Percentiles rank a stretch among this genome's conserved stretches.
Conservation (phyloP, 2,113 vertebrate species). For the Xenopus tropicalis region DNA sequence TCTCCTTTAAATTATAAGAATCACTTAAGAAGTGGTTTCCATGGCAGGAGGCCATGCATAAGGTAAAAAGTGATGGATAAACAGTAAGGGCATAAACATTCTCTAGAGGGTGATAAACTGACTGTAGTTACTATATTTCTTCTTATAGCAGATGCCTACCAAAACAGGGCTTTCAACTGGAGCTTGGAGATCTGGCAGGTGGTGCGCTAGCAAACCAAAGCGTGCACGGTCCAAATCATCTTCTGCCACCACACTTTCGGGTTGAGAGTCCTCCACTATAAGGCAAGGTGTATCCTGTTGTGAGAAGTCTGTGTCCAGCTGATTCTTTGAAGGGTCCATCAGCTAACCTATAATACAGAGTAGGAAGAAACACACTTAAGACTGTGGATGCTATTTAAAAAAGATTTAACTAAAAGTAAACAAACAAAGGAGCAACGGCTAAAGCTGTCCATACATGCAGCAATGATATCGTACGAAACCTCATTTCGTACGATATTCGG, state of each 20-base stretch:
- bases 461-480: no score
- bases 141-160: slow-evolving; percentile 61
- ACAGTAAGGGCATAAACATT: no score
- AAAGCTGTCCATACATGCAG: no score
- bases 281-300: slow-evolving; percentile 79
- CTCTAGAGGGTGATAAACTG: no score
- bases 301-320: slow-evolving; percentile 78
- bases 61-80: no score
- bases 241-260: slow-evolving; percentile 72
- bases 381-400: background rate
- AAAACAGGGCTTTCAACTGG: slow-evolving; percentile 74
- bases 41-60: no score
- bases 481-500: no score
- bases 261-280: slow-evolving; percentile 91
- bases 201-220: slow-evolving; percentile 65
- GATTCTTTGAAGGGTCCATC: slow-evolving; percentile 78
- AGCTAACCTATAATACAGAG: slow-evolving; percentile 49
- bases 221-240: slow-evolving; percentile 76
- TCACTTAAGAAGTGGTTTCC: no score
- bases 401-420: background rate
- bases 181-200: slow-evolving; percentile 72
- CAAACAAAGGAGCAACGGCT: background rate
- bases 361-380: background rate
- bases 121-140: no score
- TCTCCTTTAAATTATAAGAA: no score